Evolutionary conservation across 2,113 vertebrate genomes (phyloP).

Genomic region (Laticauda colubrina): DNA sequence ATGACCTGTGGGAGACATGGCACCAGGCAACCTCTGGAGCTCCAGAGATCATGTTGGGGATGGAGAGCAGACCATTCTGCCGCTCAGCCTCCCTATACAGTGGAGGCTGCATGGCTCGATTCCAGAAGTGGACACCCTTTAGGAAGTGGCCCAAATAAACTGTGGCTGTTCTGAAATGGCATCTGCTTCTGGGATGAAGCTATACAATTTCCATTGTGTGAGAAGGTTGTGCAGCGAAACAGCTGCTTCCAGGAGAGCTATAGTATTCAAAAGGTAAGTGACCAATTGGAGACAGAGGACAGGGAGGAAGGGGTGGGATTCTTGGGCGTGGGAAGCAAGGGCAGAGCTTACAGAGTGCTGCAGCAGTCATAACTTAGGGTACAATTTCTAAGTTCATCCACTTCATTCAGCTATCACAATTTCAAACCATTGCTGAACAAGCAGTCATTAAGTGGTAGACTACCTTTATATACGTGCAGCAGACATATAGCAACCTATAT

Average conservation of each 20-base stretch:
- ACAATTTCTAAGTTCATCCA: background rate
- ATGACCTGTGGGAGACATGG: background rate
- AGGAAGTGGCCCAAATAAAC: background rate
- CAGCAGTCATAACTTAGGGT: background rate
- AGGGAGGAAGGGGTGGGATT: background rate
- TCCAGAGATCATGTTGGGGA: background rate
- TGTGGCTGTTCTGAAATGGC: background rate
- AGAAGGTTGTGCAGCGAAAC: background rate
- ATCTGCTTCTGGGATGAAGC: background rate
- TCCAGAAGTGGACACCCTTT: background rate
- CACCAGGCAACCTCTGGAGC: background rate
- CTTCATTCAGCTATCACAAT: background rate
- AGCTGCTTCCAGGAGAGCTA: background rate
- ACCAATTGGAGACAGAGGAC: background rate
- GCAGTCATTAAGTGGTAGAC: background rate
- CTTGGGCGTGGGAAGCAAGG: background rate
- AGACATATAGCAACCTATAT: background rate
- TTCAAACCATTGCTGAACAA: background rate
- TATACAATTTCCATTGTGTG: background rate
- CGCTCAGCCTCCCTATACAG: background rate
- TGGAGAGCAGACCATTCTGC: background rate
- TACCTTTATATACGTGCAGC: background rate
- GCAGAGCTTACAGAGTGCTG: background rate
- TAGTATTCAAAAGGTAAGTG: background rate
- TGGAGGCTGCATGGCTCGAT: background rate